Base-by-base conservation (phyloP, 64 coral and sea anemone species). In the Montipora capricornis region DNA sequence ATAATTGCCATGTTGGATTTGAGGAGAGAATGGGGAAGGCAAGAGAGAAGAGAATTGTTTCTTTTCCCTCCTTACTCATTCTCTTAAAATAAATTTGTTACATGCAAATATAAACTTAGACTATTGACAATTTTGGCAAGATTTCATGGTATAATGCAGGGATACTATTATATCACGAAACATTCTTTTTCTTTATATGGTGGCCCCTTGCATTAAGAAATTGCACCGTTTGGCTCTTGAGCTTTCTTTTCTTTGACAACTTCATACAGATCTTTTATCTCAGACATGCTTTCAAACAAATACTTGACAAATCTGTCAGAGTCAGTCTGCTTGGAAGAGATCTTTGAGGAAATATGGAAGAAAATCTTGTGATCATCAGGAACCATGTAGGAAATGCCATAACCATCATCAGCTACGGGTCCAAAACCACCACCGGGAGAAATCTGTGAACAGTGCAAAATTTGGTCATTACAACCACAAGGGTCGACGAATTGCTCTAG, bases 361-460 rank as follows among this genome's bases (percentile, higher is more conserved):
- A 99, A 96, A 73, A 99, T 88, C 46, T 77, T 92, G 74, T 95
- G 94, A 9, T 99, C 98, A 71, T 96, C 87, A 14, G 98, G 98
- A 17, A 99, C 98, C 98, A 99, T 99, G 74, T 99, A 99, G 3
- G 97, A 96, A 44, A 99, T 89, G 51, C 97, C 97, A 92, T 99
- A 99, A 68, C 97, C 97, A 71, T 99, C 95, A 87, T 99, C 97
- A 53, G 92, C 84, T 5, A 99, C 94, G 49, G 97, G 97, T 6
- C 97, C 97, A 71, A 99, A 99, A 5, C 97, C 97, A 12, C 97
- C 97, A 20, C 97, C 97, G 24, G 97, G 97, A 12, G 94, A 99
- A 75, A 99, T 87, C 97, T 99, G 83, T 26, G 77, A 15, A 79
- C 12, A 91, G 22, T 45, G 9, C 61, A 79, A 68, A 47, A 60